A percentile compares a stretch with the other conserved stretches of the same genome.
phyloP scores from a whole-genome alignment of 2,888 invertebrate genomes.

The Drosophila barbarae region DNA sequence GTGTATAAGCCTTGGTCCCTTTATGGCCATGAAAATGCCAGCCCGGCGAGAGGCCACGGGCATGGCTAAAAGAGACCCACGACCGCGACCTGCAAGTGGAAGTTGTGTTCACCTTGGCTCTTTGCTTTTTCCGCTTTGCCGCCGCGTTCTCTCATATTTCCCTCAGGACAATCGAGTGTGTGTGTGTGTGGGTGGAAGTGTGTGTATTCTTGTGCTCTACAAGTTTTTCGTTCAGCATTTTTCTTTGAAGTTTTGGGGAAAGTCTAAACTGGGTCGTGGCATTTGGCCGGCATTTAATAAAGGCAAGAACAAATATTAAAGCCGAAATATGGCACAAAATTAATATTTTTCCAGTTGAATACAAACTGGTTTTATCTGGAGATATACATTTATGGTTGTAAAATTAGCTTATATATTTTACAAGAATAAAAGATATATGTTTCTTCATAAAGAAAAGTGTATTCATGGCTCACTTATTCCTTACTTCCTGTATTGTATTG shows the following conservation, averaged over 20 bases:
- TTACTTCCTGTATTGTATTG: conserved; percentile 2
- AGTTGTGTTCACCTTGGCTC: conserved; percentile 41
- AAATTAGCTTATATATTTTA: not conserved
- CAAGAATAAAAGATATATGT: not conserved
- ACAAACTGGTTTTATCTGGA: too few species aligned
- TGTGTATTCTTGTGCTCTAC: conserved; percentile 29
- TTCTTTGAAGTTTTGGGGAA: conserved; percentile 32
- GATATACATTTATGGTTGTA: not conserved
- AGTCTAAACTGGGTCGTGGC: conserved; percentile 18
- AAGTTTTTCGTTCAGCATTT: conserved; percentile 39
- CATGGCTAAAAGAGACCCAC: conserved; percentile 21
- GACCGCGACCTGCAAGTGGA: conserved; percentile 27
- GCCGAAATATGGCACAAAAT: not conserved
- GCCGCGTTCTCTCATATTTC: conserved; percentile 67
- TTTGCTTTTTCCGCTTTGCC: conserved; percentile 52
- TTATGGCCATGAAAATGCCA: conserved; percentile 68
- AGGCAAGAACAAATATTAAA: not conserved
- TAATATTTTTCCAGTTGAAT: not conserved
- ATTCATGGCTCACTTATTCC: not conserved
- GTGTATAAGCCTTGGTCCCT: conserved; percentile 52
- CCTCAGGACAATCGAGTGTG: conserved; percentile 59
- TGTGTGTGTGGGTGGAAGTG: conserved; percentile 7
- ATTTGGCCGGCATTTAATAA: conserved; percentile 6
- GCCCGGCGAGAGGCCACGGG: conserved; percentile 26
- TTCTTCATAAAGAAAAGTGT: not conserved